Evolutionary conservation across 2,888 invertebrate genomes (phyloP).

Genomic region (Apomyelois bistriatella): DNA sequence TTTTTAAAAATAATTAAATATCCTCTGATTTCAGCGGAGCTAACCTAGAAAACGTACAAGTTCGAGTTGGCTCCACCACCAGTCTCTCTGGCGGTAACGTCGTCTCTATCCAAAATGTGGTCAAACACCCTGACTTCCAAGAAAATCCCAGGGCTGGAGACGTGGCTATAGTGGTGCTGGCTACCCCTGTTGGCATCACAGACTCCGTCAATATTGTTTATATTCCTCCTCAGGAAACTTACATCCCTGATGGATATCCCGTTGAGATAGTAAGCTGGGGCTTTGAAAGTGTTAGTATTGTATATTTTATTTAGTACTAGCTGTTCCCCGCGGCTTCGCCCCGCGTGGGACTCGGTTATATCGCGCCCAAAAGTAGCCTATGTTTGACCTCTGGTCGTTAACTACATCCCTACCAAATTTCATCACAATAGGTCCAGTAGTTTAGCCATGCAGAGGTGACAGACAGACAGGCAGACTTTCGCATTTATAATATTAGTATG

Average conservation of each 20-base stretch:
- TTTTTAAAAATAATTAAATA: neutral
- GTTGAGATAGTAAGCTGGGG: constrained; percentile 40
- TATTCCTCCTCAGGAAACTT: constrained; percentile 29
- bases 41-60: constrained; percentile 23
- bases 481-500: too few relatives aligned
- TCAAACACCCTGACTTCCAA: constrained; percentile 31
- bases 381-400: too few relatives aligned
- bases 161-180: constrained; percentile 28
- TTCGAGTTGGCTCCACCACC: constrained; percentile 35
- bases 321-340: too few relatives aligned
- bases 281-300: constrained; percentile 31
- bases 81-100: constrained; percentile 31
- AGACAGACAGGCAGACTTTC: too few relatives aligned
- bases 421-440: too few relatives aligned
- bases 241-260: constrained; percentile 25
- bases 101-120: constrained; percentile 18
- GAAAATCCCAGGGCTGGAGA: constrained; percentile 28
- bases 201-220: constrained; percentile 25
- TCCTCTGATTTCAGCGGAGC: constrained; percentile 26
- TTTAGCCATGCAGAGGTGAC: too few relatives aligned
- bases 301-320: too few relatives aligned
- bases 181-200: constrained; percentile 24
- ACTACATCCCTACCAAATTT: too few relatives aligned
- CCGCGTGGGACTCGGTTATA: too few relatives aligned
- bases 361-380: too few relatives aligned